These are phyloP conservation scores for Autographa gamma DNA, from an alignment of 2,888 invertebrate species.

Conservation along the genomic window DNA sequence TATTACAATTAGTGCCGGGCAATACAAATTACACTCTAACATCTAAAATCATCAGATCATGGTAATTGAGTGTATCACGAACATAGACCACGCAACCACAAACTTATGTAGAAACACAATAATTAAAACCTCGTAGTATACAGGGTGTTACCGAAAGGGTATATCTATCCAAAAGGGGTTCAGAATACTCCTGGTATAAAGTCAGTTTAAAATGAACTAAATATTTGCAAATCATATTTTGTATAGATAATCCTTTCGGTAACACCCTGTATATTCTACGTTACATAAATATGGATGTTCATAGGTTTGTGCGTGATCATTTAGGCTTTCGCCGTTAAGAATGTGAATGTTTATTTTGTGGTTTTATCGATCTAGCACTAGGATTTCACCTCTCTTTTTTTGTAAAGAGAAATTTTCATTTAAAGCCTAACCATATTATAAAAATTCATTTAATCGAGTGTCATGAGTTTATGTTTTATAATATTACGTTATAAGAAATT, in stretches of 20 bases:
- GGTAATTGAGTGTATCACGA: constrained; percentile 6
- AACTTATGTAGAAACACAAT: neutral
- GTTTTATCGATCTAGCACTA: neutral
- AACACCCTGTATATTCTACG: neutral
- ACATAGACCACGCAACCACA: constrained; percentile 2
- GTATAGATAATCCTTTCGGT: too few relatives aligned
- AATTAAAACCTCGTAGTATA: neutral
- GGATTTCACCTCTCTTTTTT: neutral
- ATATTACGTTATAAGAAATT: too few relatives aligned
- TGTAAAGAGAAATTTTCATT: neutral
- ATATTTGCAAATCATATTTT: too few relatives aligned
- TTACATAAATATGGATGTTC: constrained; percentile 3
- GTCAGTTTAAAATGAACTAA: too few relatives aligned
- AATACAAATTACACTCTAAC: neutral
- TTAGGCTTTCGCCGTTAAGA: neutral
- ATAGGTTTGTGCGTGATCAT: neutral
- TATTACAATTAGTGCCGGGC: neutral
- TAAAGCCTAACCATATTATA: too few relatives aligned
- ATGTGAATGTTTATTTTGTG: neutral
- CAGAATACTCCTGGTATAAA: too few relatives aligned
- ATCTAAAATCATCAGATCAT: constrained; percentile 3
- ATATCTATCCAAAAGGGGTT: too few relatives aligned
- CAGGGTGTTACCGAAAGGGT: too few relatives aligned
- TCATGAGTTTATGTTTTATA: too few relatives aligned
- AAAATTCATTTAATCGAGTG: neutral